Conservation (phyloP, 2,113 vertebrate species). For the Ivindomyrus marchei region DNA sequence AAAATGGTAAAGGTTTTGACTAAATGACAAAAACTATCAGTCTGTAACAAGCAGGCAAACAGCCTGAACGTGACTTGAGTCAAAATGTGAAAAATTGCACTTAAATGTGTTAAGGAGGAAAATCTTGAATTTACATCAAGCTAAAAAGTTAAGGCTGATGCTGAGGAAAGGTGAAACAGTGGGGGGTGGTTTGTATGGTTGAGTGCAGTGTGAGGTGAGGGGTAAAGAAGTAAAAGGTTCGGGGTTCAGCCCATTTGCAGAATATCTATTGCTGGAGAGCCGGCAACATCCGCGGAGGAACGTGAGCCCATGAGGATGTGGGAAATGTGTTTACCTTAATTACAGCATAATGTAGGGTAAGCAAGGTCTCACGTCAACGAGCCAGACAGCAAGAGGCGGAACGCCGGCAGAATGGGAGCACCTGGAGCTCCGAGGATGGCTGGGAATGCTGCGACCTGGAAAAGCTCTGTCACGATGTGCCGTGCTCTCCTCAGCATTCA, state of each 20-base stretch:
- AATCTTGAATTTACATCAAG: slow-evolving; percentile 25
- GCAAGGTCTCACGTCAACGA: slow-evolving; percentile 4
- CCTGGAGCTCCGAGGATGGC: not conserved
- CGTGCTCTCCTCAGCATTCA: not conserved
- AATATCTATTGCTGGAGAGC: slow-evolving; percentile 17
- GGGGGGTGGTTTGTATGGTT: not conserved
- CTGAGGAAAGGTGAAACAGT: not conserved
- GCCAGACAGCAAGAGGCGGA: not conserved
- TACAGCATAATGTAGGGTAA: slow-evolving; percentile 9
- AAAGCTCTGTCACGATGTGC: not conserved
- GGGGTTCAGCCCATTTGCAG: slow-evolving; percentile 31
- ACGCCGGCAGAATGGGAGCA: not conserved
- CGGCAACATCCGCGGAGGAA: slow-evolving; percentile 14
- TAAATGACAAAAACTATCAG: not conserved
- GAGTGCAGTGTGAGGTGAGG: not conserved
- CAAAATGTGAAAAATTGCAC: slow-evolving; percentile 21
- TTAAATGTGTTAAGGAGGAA: slow-evolving; percentile 31
- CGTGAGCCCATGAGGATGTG: not conserved
- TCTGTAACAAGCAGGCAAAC: slow-evolving; percentile 6
- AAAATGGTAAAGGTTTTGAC: not conserved
- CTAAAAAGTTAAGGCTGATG: not conserved
- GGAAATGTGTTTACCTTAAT: slow-evolving; percentile 18
- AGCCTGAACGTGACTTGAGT: slow-evolving; percentile 24
- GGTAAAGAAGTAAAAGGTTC: not conserved
- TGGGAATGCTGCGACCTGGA: not conserved